Percentiles rank a stretch among this genome's conserved stretches.
Conservation (phyloP, 2,888 invertebrate species). For the Eupithecia abbreviata region DNA sequence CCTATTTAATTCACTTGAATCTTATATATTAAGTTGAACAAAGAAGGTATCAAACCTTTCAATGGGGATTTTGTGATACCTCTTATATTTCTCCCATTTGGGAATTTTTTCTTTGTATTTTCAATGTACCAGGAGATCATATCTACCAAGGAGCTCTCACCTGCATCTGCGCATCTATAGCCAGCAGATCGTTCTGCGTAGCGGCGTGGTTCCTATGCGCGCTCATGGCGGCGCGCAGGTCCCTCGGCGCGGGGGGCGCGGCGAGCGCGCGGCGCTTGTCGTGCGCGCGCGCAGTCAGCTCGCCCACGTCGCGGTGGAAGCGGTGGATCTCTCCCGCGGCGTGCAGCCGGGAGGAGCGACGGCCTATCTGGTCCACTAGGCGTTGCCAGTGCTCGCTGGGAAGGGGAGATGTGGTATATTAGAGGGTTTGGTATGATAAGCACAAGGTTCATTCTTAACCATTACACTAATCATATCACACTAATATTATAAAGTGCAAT, state of each 20-base stretch:
- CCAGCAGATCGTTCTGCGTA: conserved; percentile 93
- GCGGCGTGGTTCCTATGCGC: conserved; percentile 94
- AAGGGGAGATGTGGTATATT: neutral
- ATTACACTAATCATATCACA: no score
- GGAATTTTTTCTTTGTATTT: neutral
- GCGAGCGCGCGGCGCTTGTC: conserved; percentile 95
- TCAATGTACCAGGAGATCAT: neutral
- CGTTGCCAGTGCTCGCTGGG: conserved; percentile 92
- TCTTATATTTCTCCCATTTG: no score
- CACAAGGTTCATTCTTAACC: neutral
- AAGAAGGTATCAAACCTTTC: no score
- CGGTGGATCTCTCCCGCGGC: conserved; percentile 99
- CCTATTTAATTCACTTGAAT: no score
- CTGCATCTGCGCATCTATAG: conserved; percentile 90
- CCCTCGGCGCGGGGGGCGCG: conserved; percentile 87
- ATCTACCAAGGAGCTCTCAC: conserved; percentile 27
- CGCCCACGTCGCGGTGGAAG: conserved; percentile 97
- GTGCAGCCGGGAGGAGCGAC: conserved; percentile 92
- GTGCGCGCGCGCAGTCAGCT: conserved; percentile 92
- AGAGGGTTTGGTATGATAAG: neutral
- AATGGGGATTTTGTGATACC: no score
- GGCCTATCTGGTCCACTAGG: conserved; percentile 92
- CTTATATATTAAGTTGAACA: no score
- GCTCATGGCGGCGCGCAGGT: conserved; percentile 93
- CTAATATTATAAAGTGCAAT: no score